Percentiles rank a stretch among this genome's conserved stretches.
phyloP scores from a whole-genome alignment of 2,113 vertebrate species.

The Rafetus swinhoei region DNA sequence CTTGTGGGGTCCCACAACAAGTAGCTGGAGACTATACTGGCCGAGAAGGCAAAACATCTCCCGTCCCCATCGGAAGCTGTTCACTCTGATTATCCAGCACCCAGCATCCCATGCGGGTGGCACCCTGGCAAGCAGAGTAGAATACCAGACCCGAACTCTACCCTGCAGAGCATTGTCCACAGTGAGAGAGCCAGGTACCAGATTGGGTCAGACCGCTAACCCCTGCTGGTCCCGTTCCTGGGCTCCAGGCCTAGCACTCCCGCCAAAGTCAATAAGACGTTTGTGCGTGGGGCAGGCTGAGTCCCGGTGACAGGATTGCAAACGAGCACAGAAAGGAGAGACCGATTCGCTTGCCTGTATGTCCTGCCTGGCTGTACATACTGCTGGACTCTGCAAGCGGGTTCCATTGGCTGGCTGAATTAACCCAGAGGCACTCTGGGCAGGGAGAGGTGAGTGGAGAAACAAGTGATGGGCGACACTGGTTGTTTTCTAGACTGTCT shows the following conservation, averaged over 20 bases:
- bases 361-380: neutral
- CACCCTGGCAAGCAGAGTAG: too few relatives aligned
- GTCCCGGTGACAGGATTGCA: neutral
- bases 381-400: neutral
- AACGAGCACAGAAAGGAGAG: neutral
- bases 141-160: too few relatives aligned
- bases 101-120: too few relatives aligned
- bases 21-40: too few relatives aligned
- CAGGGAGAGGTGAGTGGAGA: neutral
- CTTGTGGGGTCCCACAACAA: too few relatives aligned
- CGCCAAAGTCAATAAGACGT: neutral
- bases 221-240: neutral
- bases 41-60: too few relatives aligned
- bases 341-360: neutral
- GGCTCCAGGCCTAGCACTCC: neutral
- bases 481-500: neutral
- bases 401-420: neutral
- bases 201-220: neutral
- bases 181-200: too few relatives aligned
- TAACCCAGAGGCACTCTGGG: neutral
- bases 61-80: too few relatives aligned
- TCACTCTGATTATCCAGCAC: too few relatives aligned
- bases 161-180: neutral
- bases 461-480: neutral
- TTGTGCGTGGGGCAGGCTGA: neutral